Evolutionary conservation across 2,113 vertebrate species (phyloP).

Genomic region (Callipepla squamata): DNA sequence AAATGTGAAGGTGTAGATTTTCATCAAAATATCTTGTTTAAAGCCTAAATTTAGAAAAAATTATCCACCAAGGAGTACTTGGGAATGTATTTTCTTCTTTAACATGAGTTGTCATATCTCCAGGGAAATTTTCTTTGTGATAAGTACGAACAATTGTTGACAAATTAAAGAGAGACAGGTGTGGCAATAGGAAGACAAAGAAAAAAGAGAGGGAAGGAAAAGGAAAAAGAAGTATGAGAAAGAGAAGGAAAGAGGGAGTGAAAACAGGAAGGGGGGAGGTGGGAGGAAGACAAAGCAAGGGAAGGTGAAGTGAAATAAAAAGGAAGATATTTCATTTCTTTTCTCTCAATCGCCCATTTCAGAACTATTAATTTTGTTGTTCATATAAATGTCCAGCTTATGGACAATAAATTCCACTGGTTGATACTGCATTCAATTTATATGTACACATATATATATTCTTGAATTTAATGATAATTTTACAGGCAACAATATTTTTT

Average conservation of each 20-base stretch:
- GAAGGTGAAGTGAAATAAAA: accelerated
- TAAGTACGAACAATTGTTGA: neutral
- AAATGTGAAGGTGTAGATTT: neutral
- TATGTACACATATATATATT: neutral
- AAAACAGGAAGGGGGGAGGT: accelerated
- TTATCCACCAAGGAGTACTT: neutral
- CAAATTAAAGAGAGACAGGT: neutral
- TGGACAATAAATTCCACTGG: neutral
- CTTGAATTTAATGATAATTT: neutral
- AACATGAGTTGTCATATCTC: neutral
- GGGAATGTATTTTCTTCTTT: neutral
- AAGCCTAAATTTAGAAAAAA: neutral
- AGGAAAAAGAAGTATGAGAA: neutral
- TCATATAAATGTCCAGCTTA: neutral
- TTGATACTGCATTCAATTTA: neutral
- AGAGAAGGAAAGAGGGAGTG: neutral
- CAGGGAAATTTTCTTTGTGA: neutral
- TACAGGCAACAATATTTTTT: neutral
- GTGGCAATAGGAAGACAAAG: accelerated
- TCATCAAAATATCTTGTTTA: neutral
- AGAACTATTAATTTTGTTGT: neutral
- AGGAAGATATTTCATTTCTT: accelerated
- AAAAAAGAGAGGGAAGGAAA: neutral
- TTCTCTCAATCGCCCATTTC: neutral
- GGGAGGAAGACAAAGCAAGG: neutral